Evolutionary conservation across 2,888 invertebrate genomes (phyloP), one percentile per base, ranked within the genome.

Genomic region (Stenodema calcarata): DNA sequence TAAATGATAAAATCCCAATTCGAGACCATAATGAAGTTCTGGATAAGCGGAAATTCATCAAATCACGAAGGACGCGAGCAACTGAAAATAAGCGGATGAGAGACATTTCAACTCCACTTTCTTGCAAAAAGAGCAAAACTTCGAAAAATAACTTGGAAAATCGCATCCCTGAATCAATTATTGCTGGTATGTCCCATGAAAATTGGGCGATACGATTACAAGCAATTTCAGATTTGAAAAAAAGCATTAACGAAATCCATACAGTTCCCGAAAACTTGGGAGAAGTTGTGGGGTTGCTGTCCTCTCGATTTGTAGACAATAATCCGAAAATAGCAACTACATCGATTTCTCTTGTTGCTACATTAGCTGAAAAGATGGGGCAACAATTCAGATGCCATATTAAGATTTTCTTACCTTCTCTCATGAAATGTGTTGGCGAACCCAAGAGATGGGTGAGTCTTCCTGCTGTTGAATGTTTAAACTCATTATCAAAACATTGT

Each of bases 151-250:
- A 62, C 23, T 6, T 14, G 73, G 18, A 30, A 16, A 70, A 70
- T 70, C 27, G 27, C 16, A 50, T 80, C 0, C 80, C 80, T 16
- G 69, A 82, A 16, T 30, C 16, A 12, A 12, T 82, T 9, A 18
- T 69, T 9, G 62, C 6, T 16, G 69, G 44, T n/a, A n/a, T 82
- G 41, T 30, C 69, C 14, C 3, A 28, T 23, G n/a, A 69, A 23
- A 47, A 82, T 23, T 82, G 82, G 82, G 23, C 42, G 3, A n/a
- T 23, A 35, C 27, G 69, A 23, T 27, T 18, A 2, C 69, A 69
- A 54, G 82, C 82, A n/a, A 11, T 82, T 42, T 82, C 42, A n/a
- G 69, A 82, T 12, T 30, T 69, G 9, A 30, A 41, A n/a, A 69
- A 41, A 35, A 0, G 18, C 4, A 14, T 82, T 3, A 30, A 35